These are phyloP conservation scores for Cyclura pinguis DNA, from an alignment of 2,797 vertebrate genomes.

Conservation along the genomic window DNA sequence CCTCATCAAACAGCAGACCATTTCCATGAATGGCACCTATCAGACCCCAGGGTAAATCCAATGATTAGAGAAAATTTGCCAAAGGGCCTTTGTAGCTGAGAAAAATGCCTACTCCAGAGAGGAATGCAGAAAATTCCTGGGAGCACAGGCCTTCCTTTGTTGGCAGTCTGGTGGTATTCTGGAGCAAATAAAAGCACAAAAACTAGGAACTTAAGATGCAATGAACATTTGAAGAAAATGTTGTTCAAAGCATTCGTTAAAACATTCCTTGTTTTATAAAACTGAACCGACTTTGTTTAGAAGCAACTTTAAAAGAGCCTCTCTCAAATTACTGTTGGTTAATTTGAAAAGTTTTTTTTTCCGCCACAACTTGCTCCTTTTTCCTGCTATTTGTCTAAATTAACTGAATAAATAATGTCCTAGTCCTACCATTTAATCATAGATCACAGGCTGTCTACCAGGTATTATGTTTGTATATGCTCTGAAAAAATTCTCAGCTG, in stretches of 20 bases:
- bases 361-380: constrained; percentile 63
- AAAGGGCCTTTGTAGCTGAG: constrained; percentile 94
- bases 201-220: constrained; percentile 85
- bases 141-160: constrained; percentile 96
- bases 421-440: constrained; percentile 17
- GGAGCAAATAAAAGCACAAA: constrained; percentile 92
- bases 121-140: constrained; percentile 97
- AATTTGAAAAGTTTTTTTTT: constrained; percentile 68
- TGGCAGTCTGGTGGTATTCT: constrained; percentile 86
- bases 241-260: constrained; percentile 84
- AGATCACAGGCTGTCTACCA: not conserved
- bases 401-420: constrained; percentile 56
- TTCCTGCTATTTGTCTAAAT: constrained; percentile 67
- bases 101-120: constrained; percentile 94
- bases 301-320: constrained; percentile 64
- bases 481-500: constrained; percentile 1
- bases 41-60: constrained; percentile 89
- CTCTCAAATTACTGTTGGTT: constrained; percentile 67
- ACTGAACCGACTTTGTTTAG: constrained; percentile 76
- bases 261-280: constrained; percentile 73
- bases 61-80: constrained; percentile 95
- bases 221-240: constrained; percentile 88
- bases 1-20: constrained; percentile 84
- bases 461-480: not conserved
- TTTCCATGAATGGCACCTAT: constrained; percentile 94